Base-by-base conservation (phyloP, 1,140 invertebrate genomes). In the Pseudomyrmex gracilis region DNA sequence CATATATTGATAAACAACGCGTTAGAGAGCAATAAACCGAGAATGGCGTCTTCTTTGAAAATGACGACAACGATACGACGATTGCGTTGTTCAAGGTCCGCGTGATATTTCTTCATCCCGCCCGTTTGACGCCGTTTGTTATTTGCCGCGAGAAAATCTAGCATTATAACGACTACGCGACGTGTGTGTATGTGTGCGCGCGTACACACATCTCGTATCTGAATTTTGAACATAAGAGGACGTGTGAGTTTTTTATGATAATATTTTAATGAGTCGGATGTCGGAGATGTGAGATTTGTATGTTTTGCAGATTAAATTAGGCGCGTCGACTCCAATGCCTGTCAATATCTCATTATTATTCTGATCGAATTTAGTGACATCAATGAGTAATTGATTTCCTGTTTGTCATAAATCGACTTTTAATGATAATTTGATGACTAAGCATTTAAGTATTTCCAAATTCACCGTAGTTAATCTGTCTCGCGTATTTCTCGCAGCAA, bases 1-100 rank as follows among this genome's bases (percentile, higher is more conserved):
- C 68, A 34, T 77, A 77, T 43, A 60, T 45, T 85, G 84, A 88
- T 85, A 86, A 89, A 89, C 77, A 89, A 83, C 83, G 73, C 63
- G 71, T 10, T 22, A 34, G 49, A 83, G 22, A 67, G n/a, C 10
- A 70, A 4, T 24, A 13, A 77, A 45, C 34, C n/a, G 22, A 82
- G 78, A 82, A 9, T 24, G 55, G 3, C 20, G n/a, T 64, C 34
- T 64, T 43, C 34, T 64, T 55, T 15, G 13, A 20, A 45, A 49
- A 34, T 7, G 15, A 74, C 13, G 1, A 80, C 10, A 3, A 71
- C 15, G 15, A 68, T 3, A n/a, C 17, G 47, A 68, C 12, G 20
- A 51, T 51, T 12, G 13, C 9, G 70, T 45, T 45, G 9, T 1
- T 20, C 53, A 71, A 78, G 55, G 43, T 80, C 34, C 66, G 66